phyloP scores from a whole-genome alignment of 2,113 vertebrate species.

The Plestiodon gilberti region DNA sequence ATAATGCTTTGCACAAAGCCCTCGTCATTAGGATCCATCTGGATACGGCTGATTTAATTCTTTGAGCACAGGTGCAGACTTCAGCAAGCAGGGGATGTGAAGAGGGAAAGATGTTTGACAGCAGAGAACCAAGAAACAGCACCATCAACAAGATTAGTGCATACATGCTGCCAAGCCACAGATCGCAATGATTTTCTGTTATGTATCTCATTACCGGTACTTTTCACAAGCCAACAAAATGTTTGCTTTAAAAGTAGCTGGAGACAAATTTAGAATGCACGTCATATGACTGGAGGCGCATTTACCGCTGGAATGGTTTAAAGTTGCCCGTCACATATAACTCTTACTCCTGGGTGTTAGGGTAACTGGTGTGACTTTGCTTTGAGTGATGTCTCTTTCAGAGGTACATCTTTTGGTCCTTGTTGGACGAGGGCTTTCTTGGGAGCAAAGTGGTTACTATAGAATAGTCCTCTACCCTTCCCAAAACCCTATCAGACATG shows the following conservation, averaged over 20 bases:
- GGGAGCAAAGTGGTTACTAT: neutral
- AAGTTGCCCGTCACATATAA: neutral
- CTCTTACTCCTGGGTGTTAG: no score
- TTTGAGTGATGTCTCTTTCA: no score
- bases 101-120: constrained; percentile 63
- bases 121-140: constrained; percentile 48
- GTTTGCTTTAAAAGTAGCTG: neutral
- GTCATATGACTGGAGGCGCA: neutral
- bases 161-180: constrained; percentile 26
- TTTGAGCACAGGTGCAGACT: constrained; percentile 43
- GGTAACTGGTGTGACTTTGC: neutral
- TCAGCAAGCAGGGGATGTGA: constrained; percentile 54
- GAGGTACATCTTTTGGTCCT: neutral
- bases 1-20: constrained; percentile 57
- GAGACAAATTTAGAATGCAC: neutral
- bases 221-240: neutral
- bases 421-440: neutral
- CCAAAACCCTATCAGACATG: no score
- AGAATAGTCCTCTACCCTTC: no score
- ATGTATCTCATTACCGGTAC: constrained; percentile 11
- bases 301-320: neutral
- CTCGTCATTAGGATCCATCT: constrained; percentile 71
- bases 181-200: constrained; percentile 31
- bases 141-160: neutral
- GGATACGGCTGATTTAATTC: constrained; percentile 66